Base-by-base conservation (phyloP, 1,140 invertebrate genomes). In the Dendrolimus punctatus region DNA sequence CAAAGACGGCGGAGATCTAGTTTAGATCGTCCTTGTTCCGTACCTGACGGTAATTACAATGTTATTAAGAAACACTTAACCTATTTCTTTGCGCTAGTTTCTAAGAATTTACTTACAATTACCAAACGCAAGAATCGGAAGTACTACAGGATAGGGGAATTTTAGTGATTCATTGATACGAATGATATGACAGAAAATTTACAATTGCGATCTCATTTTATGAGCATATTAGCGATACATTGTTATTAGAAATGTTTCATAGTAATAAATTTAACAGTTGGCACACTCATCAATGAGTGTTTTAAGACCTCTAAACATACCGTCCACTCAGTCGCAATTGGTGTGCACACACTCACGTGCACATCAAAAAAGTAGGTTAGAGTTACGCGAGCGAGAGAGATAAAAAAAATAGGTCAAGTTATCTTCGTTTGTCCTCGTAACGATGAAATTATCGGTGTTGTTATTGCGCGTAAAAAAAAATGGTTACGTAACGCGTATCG, bases 391-490 rank as follows among this genome's bases (percentile, higher is more conserved):
- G 70, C 68, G 68, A 57, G 69, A 83, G 80, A 85, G 82, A 85
- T 82, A 85, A 81, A 58, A n/a, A 85, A 85, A 80, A 85, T 85
- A 69, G 82, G 82, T 84, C 82, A 85, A 85, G 82, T 80, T 84
- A 84, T 85, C 82, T 84, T 81, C 60, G 64, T 61, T 70, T 72
- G 82, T 85, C 82, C 82, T 85, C 82, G 82, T 65, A 66, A 51
- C 69, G 70, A 76, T 81, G 77, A 75, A 80, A 82, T 81, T 82
- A 85, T 80, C 78, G 74, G 53, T 10, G 58, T 62, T 68, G 65
- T 68, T 78, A 80, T 79, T 81, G 75, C 78, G 78, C 72, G 64
- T 79, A 58, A 76, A 82, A 85, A 82, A 76, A 73, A 54, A 47
- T 51, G 60, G 10, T 81, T 82, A 82, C 73, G 72, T 79, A 84